phyloP scores from a whole-genome alignment of 2,888 invertebrate species.

The Platycheirus rosarum region DNA sequence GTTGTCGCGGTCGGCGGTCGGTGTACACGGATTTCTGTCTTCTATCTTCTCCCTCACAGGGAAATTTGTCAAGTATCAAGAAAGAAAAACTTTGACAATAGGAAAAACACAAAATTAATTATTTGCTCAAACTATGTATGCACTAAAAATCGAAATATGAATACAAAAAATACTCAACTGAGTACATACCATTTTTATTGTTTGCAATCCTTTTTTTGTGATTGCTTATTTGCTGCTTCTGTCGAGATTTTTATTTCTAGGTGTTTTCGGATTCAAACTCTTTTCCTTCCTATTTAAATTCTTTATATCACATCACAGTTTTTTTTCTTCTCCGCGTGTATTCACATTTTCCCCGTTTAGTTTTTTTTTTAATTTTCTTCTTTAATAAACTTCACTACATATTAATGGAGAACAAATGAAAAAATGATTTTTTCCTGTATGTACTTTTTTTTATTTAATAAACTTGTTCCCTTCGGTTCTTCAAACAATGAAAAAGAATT shows the following conservation, averaged over 20 bases:
- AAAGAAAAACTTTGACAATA: conserved; percentile 8
- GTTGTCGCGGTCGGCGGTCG: background rate
- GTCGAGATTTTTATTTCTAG: too few relatives aligned
- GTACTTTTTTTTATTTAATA: conserved; percentile 43
- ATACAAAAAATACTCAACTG: background rate
- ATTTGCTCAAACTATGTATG: conserved; percentile 7
- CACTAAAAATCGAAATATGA: conserved; percentile 34
- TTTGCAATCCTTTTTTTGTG: conserved; percentile 48
- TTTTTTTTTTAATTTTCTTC: conserved; percentile 27
- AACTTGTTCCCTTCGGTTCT: conserved; percentile 46
- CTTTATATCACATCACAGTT: conserved; percentile 60
- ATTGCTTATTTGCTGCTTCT: too few relatives aligned
- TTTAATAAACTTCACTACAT: conserved; percentile 40
- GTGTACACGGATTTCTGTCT: conserved; percentile 37
- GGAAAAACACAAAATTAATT: conserved; percentile 23
- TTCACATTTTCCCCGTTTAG: conserved; percentile 54
- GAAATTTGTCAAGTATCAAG: background rate
- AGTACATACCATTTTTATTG: conserved; percentile 63
- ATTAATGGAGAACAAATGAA: background rate
- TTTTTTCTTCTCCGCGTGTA: conserved; percentile 46
- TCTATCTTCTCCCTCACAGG: conserved; percentile 1
- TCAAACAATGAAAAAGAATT: conserved; percentile 36
- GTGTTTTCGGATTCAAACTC: conserved; percentile 1
- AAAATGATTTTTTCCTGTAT: conserved; percentile 15
- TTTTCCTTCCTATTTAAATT: conserved; percentile 55